Base-by-base conservation (phyloP, 2,113 vertebrate species). In the Dipodomys merriami region DNA sequence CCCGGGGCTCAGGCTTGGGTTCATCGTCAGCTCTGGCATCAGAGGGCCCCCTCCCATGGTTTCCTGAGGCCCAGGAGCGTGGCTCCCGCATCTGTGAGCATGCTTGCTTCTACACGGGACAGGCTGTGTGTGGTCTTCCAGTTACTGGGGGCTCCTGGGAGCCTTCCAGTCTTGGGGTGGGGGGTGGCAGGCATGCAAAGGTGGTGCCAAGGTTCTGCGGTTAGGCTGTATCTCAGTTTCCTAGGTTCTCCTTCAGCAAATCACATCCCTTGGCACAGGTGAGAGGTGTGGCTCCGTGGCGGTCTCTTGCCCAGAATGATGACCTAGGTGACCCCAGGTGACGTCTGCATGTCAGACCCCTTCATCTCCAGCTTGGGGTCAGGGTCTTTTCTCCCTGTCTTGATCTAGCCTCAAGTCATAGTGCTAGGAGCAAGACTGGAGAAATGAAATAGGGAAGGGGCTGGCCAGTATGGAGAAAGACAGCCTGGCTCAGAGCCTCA, bases 391-490 rank as follows among this genome's bases (percentile, higher is more conserved):
- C 78, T 27, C 20, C 20, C 4, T 8, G 30, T 12, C 25, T 2
- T 33, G 30, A 5, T 81, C 35, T 33, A 27, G 25, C 29, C 73
- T 72, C 0, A 1, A 6, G 60, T 20, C 19, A 0, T 2, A 5
- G 60, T 1, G 10, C 1, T 0, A 49, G 9, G 68, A 29, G 0
- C 0, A 29, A 53, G 49, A 39, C 53, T 2, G 30, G 35, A 22
- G 6, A 25, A 64, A 22, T 64, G 62, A 23, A 23, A 64, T 64
- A 23, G 62, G 62, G 62, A 57, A 25, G 62, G 9, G 2, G 20
- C 29, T 0, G 4, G 53, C 15, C 5, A 6, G 13, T 8, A 11
- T 25, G 7, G 49, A 60, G 83, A 53, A 72, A 23, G 23, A 33
- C 65, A 27, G 39, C 68, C 39, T 18, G 5, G 12, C 16, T 12